Evolutionary conservation across 1,140 invertebrate species (phyloP), one percentile per base, ranked within the genome.

Genomic region (Stegodyphus mimosarum): DNA sequence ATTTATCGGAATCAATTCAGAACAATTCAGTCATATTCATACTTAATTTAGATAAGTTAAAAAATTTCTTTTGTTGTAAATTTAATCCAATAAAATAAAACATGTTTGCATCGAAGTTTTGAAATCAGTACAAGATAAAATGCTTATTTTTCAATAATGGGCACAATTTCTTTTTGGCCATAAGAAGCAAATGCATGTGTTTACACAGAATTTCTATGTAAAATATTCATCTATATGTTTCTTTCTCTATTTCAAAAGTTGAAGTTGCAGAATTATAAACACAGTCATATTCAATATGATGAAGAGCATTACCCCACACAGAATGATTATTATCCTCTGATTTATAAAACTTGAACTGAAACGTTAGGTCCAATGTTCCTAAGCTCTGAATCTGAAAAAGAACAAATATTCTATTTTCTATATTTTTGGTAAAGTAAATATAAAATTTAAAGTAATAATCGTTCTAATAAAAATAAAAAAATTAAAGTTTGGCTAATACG

Each of bases 301-400:
- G 91, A 7, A 93, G 88, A n/a, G 90, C 89, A 6, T 90, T 91
- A 52, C 92, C 92, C 91, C 92, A 92, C 48, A 92, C 91, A 76
- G 92, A 92, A 87, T 93, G 92, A 15, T 92, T 92, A 33, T 90
- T 90, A 78, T 92, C 92, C 17, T 90, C 90, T 6, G 88, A 70
- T 77, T 91, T 91, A 88, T 93, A 93, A 74, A 92, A 92, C 88
- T 93, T 93, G 72, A 92, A 91, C 86, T 93, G 92, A 71, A 93
- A 89, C 74, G 91, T 90, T 52, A 92, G 91, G 13, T 90, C 90
- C 83, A 93, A 88, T 70, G 90, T 91, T 60, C 75, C 75, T 18
- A 77, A 51, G 72, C 67, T 72, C 9, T 64, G 52, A 48, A 85
- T 75, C 83, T 85, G 33, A 60, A 77, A 52, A 33, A 74, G 60